Evolutionary conservation across 2,797 vertebrate genomes (phyloP), one percentile per base, ranked within the genome.

Genomic region (Meriones psammophilus): DNA sequence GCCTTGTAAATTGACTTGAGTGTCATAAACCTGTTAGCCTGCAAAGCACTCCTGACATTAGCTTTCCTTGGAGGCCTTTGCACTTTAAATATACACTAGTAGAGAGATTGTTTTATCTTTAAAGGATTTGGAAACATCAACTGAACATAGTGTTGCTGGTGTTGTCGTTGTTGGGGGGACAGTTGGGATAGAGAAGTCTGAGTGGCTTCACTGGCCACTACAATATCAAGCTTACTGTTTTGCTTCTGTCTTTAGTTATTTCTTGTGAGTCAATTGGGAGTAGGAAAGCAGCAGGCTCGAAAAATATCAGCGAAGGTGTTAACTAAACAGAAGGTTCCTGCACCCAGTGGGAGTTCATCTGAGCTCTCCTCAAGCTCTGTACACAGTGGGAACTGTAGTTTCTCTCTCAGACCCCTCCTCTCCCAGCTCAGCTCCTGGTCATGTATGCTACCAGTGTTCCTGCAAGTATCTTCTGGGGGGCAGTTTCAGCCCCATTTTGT

Each of bases 101-200:
- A 78, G 28, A 56, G 92, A 73, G 74, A 69, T 83, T 92, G 94
- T 88, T 89, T 88, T 94, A 95, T 80, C 24, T 12, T 84, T 89
- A 91, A 94, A 66, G 58, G 33, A 81, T 95, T 95, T 97, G 80
- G 60, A 81, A 94, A 95, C 58, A 81, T 81, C 54, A 58, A 33
- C 9, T 64, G 89, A 76, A 88, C 22, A 62, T 80, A 83, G 36
- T 42, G 54, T 77, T 83, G 33, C 24, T 80, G 50, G 62, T 24
- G 60, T 71, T 77, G 18, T 50, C 39, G 12, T 42, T 50, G 54
- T 30, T 91, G 36, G 46, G 30, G 5, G 15, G 42, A 4, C 18
- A 17, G 24, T 60, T 91, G 14, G 4, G 10, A 54, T 56, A 89
- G 66, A 86, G 36, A 96, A 83, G 14, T 24, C 20, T 66, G 20